phyloP scores from a whole-genome alignment of 2,888 invertebrate genomes.

The Crocallis elinguaria region DNA sequence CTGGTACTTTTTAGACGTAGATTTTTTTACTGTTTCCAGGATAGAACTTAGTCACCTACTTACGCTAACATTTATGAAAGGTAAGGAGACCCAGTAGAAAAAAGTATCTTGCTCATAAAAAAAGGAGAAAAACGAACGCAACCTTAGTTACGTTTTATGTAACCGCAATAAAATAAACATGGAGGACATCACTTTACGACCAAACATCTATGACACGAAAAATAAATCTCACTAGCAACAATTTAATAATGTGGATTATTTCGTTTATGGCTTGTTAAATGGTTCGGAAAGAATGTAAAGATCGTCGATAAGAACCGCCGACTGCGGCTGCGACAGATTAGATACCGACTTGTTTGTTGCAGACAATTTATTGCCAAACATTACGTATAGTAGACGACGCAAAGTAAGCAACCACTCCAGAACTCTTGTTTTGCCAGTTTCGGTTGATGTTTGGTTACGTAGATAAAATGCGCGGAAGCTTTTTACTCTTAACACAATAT shows the following conservation, averaged over 20 bases:
- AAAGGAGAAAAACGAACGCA: too few species aligned
- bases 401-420: constrained; percentile 44
- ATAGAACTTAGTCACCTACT: too few species aligned
- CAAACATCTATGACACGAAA: constrained; percentile 21
- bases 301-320: constrained; percentile 57
- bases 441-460: constrained; percentile 26
- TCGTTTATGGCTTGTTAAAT: constrained; percentile 68
- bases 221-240: constrained; percentile 15
- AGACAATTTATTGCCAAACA: constrained; percentile 66
- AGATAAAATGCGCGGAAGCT: constrained; percentile 28
- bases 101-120: too few species aligned
- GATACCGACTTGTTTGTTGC: constrained; percentile 66
- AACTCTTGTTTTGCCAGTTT: constrained; percentile 44
- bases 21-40: too few species aligned
- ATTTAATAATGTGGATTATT: constrained; percentile 57
- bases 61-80: too few species aligned
- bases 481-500: constrained; percentile 13
- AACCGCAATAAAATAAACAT: neutral
- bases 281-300: constrained; percentile 73
- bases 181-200: neutral
- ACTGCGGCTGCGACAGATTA: constrained; percentile 44
- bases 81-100: too few species aligned
- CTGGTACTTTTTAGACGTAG: neutral
- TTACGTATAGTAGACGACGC: constrained; percentile 51
- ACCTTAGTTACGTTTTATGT: too few species aligned